These are phyloP conservation scores for Pomacea maculata DNA, from an alignment of 1,140 invertebrate species.

Conservation along the genomic window DNA sequence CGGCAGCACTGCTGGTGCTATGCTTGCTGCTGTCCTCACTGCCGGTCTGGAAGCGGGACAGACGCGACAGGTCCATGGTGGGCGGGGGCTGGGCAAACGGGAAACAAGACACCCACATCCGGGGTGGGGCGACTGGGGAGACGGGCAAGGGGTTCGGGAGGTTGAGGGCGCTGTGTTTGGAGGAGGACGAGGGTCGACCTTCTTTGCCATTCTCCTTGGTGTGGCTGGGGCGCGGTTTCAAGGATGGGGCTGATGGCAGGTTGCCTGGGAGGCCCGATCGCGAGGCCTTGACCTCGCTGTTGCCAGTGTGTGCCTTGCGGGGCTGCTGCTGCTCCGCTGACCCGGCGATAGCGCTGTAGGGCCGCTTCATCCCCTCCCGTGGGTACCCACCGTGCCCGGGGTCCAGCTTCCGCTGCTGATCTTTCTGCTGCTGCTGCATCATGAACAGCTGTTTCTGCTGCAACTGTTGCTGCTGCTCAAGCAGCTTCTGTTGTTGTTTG, in stretches of 20 bases:
- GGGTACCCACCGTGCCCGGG: constrained; percentile 14
- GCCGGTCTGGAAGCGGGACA: constrained; percentile 7
- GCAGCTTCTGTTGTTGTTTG: constrained; percentile 18
- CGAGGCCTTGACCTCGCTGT: constrained; percentile 15
- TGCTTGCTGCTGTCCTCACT: constrained; percentile 7
- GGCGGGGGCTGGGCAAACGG: constrained; percentile 9
- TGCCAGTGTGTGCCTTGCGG: constrained; percentile 13
- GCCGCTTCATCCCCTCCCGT: constrained; percentile 14
- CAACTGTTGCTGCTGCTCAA: constrained; percentile 14
- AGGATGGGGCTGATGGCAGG: not conserved
- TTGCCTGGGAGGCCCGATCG: constrained; percentile 5
- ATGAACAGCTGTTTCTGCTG: constrained; percentile 14
- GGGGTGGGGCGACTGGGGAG: constrained; percentile 19
- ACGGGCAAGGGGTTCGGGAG: constrained; percentile 10
- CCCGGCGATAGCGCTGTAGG: constrained; percentile 2
- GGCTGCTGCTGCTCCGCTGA: constrained; percentile 5
- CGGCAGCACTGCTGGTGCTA: not conserved
- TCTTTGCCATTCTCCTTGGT: constrained; percentile 21
- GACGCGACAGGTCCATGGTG: constrained; percentile 13
- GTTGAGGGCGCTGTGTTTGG: constrained; percentile 4
- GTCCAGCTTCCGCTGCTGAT: constrained; percentile 20
- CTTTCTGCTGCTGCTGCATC: constrained; percentile 10
- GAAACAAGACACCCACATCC: constrained; percentile 20
- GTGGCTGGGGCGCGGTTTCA: constrained; percentile 18
- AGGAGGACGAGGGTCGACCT: not conserved